Base-by-base conservation (phyloP, 1,140 invertebrate genomes). In the Cotesia typhae region DNA sequence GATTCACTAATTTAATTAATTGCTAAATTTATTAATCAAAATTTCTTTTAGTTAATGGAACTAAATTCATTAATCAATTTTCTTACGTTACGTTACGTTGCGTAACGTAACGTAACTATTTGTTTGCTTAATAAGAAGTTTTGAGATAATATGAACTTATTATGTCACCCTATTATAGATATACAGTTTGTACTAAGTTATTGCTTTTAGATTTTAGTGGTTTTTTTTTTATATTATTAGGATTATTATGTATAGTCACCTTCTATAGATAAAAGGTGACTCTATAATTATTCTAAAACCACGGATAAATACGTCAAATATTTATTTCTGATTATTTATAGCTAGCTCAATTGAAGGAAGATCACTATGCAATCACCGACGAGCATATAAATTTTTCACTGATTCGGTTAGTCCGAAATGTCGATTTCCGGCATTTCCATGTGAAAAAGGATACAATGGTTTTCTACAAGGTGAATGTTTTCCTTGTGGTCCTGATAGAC, bases 361-460 rank as follows among this genome's bases (percentile, higher is more conserved):
- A 63, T 95, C 94, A 41, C 83, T 97, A 68, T 97, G 96, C 87
- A 97, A 98, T 83, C 96, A 98, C 85, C 89, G 96, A 1, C 88
- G 95, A 35, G 95, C 96, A 0, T 97, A 97, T 85, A 96, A 96
- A 80, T 94, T 97, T 82, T 98, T 97, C 84, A 96, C 95, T 0
- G 95, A 98, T 82, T 96, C 94, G 0, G 92, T 97, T n/a, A 94
- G 93, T 3, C 94, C 94, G 0, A 91, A 93, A 70, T 97, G 96
- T 81, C 91, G 92, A 73, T 97, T 97, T 83, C 95, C 94, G 0
- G 94, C 95, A 2, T 96, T 96, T 80, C 90, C 93, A 1, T 98
- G 96, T 78, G 89, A 92, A 4, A 67, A 75, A 17, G 92, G 91
- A 63, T 97, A 96, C 84, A 95, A 97, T 66, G 92, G 93, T 73